phyloP scores from a whole-genome alignment of 2,797 vertebrate genomes.

The Diplodus sargus region DNA sequence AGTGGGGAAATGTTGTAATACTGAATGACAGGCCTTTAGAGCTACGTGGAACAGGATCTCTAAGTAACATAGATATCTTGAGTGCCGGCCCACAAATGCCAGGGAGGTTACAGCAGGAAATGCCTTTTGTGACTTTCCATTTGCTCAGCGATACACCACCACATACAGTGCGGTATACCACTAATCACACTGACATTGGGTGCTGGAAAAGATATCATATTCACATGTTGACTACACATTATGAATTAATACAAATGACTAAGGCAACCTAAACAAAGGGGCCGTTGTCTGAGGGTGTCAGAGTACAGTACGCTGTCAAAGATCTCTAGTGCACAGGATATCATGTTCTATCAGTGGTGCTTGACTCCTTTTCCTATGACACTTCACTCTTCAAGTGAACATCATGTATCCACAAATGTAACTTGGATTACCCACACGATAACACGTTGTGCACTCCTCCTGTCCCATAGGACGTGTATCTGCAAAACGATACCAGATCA shows the following conservation, averaged over 20 bases:
- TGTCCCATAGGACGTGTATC: slow-evolving; percentile 70
- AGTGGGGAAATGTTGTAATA: slow-evolving; percentile 71
- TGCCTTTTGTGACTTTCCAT: slow-evolving; percentile 89
- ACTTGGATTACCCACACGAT: slow-evolving; percentile 72
- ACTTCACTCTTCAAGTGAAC: slow-evolving; percentile 59
- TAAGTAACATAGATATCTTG: slow-evolving; percentile 85
- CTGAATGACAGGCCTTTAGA: slow-evolving; percentile 81
- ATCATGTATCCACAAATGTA: slow-evolving; percentile 65
- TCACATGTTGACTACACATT: slow-evolving; percentile 32
- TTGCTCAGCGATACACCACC: slow-evolving; percentile 84
- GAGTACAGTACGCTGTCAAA: slow-evolving; percentile 39
- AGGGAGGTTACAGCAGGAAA: slow-evolving; percentile 88
- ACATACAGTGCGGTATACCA: slow-evolving; percentile 53
- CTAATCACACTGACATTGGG: slow-evolving; percentile 47
- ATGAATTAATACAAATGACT: slow-evolving; percentile 41
- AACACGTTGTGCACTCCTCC: slow-evolving; percentile 60
- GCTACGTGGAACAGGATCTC: slow-evolving; percentile 84
- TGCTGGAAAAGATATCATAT: slow-evolving; percentile 33
- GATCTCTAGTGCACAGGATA: slow-evolving; percentile 44
- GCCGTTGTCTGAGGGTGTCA: slow-evolving; percentile 40
- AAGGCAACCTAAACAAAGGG: slow-evolving; percentile 36
- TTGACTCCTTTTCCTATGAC: slow-evolving; percentile 49
- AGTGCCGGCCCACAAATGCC: slow-evolving; percentile 85
- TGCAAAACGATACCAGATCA: slow-evolving; percentile 79
- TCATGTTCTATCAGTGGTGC: slow-evolving; percentile 48